Conservation (phyloP, 2,113 vertebrate species). For the Eurypyga helias region DNA sequence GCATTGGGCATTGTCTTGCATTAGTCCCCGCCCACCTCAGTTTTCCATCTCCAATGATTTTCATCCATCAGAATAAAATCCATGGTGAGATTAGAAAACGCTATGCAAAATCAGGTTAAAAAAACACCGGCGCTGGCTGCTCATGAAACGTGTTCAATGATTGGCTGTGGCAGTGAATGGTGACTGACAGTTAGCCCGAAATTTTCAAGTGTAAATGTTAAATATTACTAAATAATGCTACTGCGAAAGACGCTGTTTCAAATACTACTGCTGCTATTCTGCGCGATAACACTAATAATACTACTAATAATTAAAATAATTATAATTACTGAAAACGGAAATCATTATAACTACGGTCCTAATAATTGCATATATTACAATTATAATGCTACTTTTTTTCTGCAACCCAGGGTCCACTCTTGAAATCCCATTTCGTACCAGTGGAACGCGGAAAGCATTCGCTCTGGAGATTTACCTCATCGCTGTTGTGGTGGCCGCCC, state of each 20-base stretch:
- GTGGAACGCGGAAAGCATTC: rapidly evolving
- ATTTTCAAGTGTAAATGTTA: not conserved
- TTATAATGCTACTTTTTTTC: not conserved
- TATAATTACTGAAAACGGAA: too few species aligned
- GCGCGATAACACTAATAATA: not conserved
- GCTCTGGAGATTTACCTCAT: constrained; percentile 74
- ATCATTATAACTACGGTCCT: too few species aligned
- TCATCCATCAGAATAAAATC: not conserved
- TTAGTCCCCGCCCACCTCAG: not conserved
- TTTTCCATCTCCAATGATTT: not conserved
- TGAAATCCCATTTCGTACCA: too few species aligned
- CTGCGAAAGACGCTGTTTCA: not conserved
- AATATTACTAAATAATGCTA: not conserved
- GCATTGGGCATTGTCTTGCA: too few species aligned
- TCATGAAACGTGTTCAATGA: not conserved
- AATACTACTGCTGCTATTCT: too few species aligned
- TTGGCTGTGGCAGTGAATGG: not conserved
- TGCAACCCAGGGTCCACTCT: too few species aligned
- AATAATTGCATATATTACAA: too few species aligned
- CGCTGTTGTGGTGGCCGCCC: constrained; percentile 83
- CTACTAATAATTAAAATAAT: not conserved
- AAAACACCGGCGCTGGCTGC: not conserved
- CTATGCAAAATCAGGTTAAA: not conserved
- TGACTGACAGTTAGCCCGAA: too few species aligned
- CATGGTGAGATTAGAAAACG: not conserved